Percentiles rank a stretch among this genome's conserved stretches.
Evolutionary conservation across 2,888 invertebrate genomes (phyloP).

Genomic region (Phymatocera aterrima): DNA sequence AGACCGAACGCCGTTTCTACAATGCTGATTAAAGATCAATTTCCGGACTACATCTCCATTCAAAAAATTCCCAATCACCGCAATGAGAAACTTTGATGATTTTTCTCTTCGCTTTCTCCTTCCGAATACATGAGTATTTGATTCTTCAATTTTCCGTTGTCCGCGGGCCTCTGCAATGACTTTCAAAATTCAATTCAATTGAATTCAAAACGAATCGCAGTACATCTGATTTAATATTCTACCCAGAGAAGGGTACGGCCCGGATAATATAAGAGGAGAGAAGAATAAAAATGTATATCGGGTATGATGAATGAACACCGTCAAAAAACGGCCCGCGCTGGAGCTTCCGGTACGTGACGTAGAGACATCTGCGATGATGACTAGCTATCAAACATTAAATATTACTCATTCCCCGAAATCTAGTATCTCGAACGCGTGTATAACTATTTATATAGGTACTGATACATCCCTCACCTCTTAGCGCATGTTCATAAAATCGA

Average conservation of each 20-base stretch:
- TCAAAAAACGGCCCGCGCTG: conserved; percentile 56
- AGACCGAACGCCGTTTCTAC: no score
- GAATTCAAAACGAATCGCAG: conserved; percentile 65
- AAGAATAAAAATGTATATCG: conserved; percentile 49
- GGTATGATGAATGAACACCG: conserved; percentile 60
- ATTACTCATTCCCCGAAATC: conserved; percentile 65
- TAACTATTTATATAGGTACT: no score
- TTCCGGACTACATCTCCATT: no score
- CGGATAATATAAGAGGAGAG: conserved; percentile 54
- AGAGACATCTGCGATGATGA: conserved; percentile 53
- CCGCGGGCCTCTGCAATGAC: no score
- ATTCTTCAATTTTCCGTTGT: no score
- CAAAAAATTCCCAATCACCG: no score
- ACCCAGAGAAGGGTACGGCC: conserved; percentile 46
- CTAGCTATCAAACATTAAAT: conserved; percentile 55
- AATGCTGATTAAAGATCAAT: no score
- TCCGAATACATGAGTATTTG: no score
- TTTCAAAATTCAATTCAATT: conserved; percentile 64
- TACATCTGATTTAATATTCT: conserved; percentile 72
- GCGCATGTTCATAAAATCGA: conserved; percentile 40
- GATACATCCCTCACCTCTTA: conserved; percentile 16
- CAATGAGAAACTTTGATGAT: no score
- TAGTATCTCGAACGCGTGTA: neutral
- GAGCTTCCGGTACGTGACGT: conserved; percentile 67
- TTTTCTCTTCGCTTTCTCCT: no score